Evolutionary conservation across 2,113 vertebrate species (phyloP).

Genomic region (Barbus barbus): DNA sequence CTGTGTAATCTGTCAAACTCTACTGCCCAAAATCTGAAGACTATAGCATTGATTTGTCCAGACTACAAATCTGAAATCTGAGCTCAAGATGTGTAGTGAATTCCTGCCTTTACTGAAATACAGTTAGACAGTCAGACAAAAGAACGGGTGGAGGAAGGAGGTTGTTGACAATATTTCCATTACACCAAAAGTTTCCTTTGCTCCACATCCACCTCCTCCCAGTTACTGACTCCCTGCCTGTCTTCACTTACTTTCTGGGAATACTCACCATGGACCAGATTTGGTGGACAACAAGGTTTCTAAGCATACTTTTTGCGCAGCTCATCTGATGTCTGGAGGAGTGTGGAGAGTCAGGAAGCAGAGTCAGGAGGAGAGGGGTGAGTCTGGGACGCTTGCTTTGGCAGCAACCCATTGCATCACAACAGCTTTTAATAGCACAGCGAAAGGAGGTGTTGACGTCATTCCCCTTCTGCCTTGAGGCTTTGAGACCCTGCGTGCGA

Average conservation of each 20-base stretch:
- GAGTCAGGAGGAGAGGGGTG: slow-evolving; percentile 11
- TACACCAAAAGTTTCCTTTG: slow-evolving; percentile 37
- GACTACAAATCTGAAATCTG: not conserved
- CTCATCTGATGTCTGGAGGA: slow-evolving; percentile 12
- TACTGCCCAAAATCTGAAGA: no score
- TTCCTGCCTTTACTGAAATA: not conserved
- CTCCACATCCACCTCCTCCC: slow-evolving; percentile 5
- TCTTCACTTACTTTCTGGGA: slow-evolving; percentile 12
- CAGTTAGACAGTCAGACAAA: not conserved
- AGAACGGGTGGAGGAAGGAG: slow-evolving; percentile 42
- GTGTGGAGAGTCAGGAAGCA: slow-evolving; percentile 1
- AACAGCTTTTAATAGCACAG: slow-evolving; percentile 28
- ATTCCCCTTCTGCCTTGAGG: slow-evolving; percentile 20
- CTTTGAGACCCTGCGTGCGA: not conserved
- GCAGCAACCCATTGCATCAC: slow-evolving; percentile 4
- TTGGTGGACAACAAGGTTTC: not conserved
- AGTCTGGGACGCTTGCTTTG: slow-evolving; percentile 37
- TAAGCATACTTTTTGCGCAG: slow-evolving; percentile 8
- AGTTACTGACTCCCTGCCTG: no score
- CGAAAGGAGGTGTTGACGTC: slow-evolving; percentile 44
- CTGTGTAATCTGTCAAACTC: not conserved
- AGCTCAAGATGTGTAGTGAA: not conserved
- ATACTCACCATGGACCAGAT: not conserved
- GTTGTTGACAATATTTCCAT: slow-evolving; percentile 42
- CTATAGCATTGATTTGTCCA: not conserved